Percentiles rank a stretch among this genome's conserved stretches.
These are phyloP conservation scores for Machimus atricapillus DNA, from an alignment of 2,888 invertebrate genomes.

Conservation along the genomic window DNA sequence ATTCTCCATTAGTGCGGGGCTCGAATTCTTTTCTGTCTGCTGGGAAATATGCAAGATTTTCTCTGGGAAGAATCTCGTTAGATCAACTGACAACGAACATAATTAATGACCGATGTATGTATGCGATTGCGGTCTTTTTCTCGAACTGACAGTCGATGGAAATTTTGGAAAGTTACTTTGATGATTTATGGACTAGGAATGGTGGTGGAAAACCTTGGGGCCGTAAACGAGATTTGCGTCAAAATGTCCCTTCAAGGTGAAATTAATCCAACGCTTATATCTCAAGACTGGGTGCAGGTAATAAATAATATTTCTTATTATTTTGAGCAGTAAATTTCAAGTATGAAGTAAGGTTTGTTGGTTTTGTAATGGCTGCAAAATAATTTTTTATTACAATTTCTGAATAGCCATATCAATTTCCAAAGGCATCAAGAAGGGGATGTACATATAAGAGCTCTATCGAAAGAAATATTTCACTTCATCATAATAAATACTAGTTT, in stretches of 20 bases:
- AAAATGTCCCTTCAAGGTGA: background rate
- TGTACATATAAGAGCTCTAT: no score
- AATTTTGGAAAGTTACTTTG: background rate
- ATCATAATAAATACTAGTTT: no score
- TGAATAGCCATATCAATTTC: no score
- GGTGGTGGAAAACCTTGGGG: background rate
- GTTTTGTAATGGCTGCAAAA: background rate
- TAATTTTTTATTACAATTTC: no score
- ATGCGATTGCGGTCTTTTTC: background rate
- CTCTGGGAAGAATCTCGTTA: background rate
- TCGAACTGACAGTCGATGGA: background rate
- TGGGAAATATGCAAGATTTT: slow-evolving; percentile 10
- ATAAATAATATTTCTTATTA: background rate
- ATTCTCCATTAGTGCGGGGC: background rate
- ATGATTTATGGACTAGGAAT: background rate
- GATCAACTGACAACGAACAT: background rate
- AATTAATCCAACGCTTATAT: background rate
- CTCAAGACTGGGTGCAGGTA: background rate
- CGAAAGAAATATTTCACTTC: no score
- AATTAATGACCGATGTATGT: background rate
- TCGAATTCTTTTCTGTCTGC: background rate
- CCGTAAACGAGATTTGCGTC: background rate
- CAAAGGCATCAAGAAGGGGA: no score
- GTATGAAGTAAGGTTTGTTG: background rate
- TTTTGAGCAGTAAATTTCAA: background rate